phyloP scores from a whole-genome alignment of 2,888 invertebrate genomes.

The Labia minor region DNA sequence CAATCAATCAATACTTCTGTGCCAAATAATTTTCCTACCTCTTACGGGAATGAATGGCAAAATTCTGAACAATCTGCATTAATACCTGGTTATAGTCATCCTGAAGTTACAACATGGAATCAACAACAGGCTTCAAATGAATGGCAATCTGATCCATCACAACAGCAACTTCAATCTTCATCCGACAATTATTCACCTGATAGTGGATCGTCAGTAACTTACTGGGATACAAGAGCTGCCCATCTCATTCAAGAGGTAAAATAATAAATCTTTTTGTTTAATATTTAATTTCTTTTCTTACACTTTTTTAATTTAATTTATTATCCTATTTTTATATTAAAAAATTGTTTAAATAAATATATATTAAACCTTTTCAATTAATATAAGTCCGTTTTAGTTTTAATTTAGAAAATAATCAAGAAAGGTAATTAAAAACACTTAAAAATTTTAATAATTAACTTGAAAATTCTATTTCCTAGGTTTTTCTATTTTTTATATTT shows the following conservation, averaged over 20 bases:
- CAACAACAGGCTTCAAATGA: conserved; percentile 30
- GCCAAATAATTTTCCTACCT: neutral
- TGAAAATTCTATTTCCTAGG: too few relatives aligned
- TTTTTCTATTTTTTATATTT: too few relatives aligned
- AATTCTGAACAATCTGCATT: neutral
- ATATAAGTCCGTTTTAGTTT: too few relatives aligned
- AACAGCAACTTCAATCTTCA: conserved; percentile 20
- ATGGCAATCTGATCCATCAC: conserved; percentile 29
- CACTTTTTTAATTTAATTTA: too few relatives aligned
- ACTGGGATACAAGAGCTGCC: neutral
- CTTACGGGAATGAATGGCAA: neutral
- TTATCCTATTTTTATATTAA: too few relatives aligned
- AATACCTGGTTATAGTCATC: neutral
- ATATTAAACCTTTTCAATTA: too few relatives aligned
- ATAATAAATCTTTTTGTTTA: neutral
- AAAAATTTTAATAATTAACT: too few relatives aligned
- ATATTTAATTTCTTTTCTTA: too few relatives aligned
- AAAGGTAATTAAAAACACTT: too few relatives aligned
- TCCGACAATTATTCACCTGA: neutral
- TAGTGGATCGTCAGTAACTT: neutral
- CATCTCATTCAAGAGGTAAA: neutral
- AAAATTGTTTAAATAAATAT: too few relatives aligned
- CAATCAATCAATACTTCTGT: conserved; percentile 31
- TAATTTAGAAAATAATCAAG: too few relatives aligned
- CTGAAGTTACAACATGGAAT: conserved; percentile 30